Evolutionary conservation across 1,140 invertebrate species (phyloP).

Genomic region (Aphelinus certus): DNA sequence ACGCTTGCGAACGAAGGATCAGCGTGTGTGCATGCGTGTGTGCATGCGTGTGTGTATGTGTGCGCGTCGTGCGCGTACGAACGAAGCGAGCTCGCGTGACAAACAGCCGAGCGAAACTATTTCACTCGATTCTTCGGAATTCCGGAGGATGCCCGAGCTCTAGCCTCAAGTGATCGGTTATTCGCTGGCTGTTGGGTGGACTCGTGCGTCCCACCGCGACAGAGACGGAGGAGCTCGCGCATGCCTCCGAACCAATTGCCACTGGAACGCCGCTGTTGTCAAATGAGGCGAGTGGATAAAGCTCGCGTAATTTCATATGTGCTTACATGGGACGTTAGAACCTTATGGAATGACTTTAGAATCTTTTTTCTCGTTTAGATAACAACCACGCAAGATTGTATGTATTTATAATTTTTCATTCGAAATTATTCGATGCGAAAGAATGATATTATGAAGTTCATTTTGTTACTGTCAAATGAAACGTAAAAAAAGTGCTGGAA

Average conservation of each 20-base stretch:
- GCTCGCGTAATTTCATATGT: constrained; percentile 5
- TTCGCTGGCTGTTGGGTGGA: constrained; percentile 18
- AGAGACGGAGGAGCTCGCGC: constrained; percentile 7
- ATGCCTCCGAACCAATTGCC: constrained; percentile 12
- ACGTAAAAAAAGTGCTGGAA: too few species aligned
- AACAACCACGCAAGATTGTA: background rate
- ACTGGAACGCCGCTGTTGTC: background rate
- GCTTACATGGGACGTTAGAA: background rate
- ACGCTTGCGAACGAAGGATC: background rate
- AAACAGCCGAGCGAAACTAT: constrained; percentile 29
- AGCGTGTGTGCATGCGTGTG: too few species aligned
- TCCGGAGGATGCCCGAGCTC: constrained; percentile 12
- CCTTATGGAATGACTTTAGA: constrained; percentile 6
- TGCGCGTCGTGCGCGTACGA: background rate
- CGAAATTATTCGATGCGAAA: too few species aligned
- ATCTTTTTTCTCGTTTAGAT: background rate
- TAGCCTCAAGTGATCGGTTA: constrained; percentile 32
- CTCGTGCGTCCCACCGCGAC: background rate
- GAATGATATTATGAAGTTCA: too few species aligned
- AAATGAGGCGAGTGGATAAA: constrained; percentile 1
- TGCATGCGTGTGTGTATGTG: background rate
- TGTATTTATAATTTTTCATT: too few species aligned
- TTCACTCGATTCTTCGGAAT: constrained; percentile 31
- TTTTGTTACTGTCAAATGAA: too few species aligned
- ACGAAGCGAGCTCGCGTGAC: background rate